Percentiles rank a stretch among this genome's conserved stretches.
phyloP scores from a whole-genome alignment of 2,797 vertebrate genomes.

The Pogonophryne albipinna region DNA sequence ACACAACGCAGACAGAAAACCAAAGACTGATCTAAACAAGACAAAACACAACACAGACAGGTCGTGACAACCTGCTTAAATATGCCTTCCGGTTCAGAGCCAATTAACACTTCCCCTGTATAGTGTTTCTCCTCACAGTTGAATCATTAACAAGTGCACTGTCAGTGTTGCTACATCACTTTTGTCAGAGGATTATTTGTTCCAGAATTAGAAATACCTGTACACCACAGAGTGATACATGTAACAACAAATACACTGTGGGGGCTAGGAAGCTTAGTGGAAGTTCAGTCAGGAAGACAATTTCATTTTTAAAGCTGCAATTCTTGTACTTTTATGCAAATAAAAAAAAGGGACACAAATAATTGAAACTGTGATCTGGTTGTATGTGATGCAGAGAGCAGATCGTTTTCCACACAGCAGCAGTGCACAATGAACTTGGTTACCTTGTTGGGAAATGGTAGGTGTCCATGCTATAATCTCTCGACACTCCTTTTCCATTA shows the following conservation, averaged over 20 bases:
- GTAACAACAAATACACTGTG: neutral
- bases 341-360: neutral
- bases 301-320: neutral
- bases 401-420: neutral
- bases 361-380: neutral
- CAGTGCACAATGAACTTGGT: no score
- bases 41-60: no score
- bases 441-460: neutral
- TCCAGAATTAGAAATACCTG: constrained; percentile 34
- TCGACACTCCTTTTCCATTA: neutral
- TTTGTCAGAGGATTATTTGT: neutral
- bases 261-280: neutral
- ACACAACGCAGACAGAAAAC: no score
- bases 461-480: no score
- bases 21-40: no score
- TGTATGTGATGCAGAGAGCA: neutral
- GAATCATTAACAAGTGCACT: constrained; percentile 37
- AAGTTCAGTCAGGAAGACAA: neutral
- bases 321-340: neutral
- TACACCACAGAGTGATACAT: neutral
- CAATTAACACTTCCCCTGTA: constrained; percentile 46
- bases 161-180: constrained; percentile 9
- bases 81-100: constrained; percentile 13
- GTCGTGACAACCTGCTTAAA: constrained; percentile 21
- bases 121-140: constrained; percentile 25